Evolutionary conservation across 2,888 invertebrate genomes (phyloP), one percentile per base, ranked within the genome.

Genomic region (Acleris cristana): DNA sequence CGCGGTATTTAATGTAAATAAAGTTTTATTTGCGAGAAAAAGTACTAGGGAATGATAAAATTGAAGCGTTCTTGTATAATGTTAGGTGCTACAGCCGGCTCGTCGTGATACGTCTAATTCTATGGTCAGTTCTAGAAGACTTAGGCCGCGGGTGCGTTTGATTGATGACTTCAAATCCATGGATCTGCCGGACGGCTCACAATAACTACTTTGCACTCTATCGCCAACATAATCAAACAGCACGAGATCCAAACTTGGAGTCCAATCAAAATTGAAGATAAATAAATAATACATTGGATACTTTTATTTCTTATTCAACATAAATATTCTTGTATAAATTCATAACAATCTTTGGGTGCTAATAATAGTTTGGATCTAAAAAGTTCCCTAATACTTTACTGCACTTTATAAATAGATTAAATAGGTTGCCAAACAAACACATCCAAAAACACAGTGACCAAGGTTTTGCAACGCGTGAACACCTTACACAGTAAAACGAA

Each of bases 341-440:
- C 88, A 91, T 92, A 92, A 92, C 92, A 92, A 92, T 92, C 92
- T 92, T 92, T 92, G 92, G 92, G 90, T 90, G 89, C 89, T 89
- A 88, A 86, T 87, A 86, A 79, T 77, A 84, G 77, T 79, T 83
- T 82, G 83, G 83, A 80, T 86, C 88, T 88, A 85, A 88, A 84
- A 84, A 81, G 78, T 79, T 80, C 80, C 79, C 83, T 81, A 79
- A 79, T 76, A 76, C 76, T 76, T 70, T 76, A 76, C 78, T 56
- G 66, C 56, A 52, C 56, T 57, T 65, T 55, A 66, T 62, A 66
- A 66, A 62, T 66, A 66, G 52, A 34, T 65, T 65, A 61, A 66
- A 73, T 62, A 75, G 76, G 77, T 81, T 74, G 78, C 76, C 78
- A 77, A 76, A 77, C 76, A 70, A 71, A 77, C 73, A 71, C 70